Conservation (phyloP, 2,113 vertebrate genomes). For the Saccopteryx bilineata region DNA sequence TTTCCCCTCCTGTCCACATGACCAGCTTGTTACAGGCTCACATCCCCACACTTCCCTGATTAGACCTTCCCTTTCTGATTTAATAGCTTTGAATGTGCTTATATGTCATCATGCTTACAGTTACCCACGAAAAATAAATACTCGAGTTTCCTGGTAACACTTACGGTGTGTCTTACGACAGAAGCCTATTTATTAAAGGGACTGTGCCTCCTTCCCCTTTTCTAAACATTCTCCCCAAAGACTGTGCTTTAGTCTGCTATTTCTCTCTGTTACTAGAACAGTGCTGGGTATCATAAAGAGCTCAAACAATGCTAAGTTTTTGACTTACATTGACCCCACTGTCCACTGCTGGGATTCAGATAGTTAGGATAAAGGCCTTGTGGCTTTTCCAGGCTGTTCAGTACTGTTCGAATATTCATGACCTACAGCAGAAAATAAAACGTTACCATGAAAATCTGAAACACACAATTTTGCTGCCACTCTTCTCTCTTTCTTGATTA, state of each 20-base stretch:
- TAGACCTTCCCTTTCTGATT: not conserved
- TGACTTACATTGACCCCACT: slow-evolving; percentile 99
- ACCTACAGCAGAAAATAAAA: slow-evolving; percentile 89
- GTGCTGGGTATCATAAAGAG: not conserved
- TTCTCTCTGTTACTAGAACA: not conserved
- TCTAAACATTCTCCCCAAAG: not conserved
- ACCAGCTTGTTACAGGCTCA: not conserved
- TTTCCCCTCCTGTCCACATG: not conserved
- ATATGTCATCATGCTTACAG: not conserved
- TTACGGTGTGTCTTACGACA: not conserved
- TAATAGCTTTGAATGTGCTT: not conserved
- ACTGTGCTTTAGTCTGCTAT: not conserved
- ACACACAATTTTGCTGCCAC: not conserved
- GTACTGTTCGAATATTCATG: slow-evolving; percentile 97
- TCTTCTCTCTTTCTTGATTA: slow-evolving; percentile 13
- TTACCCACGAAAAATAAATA: not conserved
- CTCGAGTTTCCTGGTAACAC: not conserved
- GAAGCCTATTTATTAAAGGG: not conserved
- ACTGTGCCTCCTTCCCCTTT: not conserved
- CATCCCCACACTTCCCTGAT: too few species aligned
- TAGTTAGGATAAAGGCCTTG: slow-evolving; percentile 99
- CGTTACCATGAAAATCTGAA: slow-evolving; percentile 29
- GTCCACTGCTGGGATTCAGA: slow-evolving; percentile 98
- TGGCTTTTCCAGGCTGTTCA: slow-evolving; percentile 96
- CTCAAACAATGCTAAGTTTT: not conserved